Evolutionary conservation across 2,113 vertebrate genomes (phyloP).

Genomic region (Caracal caracal): DNA sequence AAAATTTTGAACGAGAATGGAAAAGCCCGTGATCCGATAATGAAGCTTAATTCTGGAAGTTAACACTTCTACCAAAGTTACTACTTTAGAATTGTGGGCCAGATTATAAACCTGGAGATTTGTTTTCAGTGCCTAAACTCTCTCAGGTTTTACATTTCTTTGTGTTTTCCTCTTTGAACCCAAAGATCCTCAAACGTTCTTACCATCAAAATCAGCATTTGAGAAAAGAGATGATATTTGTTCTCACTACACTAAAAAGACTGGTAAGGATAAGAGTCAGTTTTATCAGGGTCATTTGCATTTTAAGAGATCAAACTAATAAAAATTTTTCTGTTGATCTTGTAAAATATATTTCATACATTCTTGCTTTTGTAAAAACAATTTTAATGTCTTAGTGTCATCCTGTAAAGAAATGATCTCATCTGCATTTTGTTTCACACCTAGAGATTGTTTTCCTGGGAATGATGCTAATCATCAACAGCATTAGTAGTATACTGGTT

Average conservation of each 20-base stretch:
- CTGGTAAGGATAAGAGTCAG: neutral
- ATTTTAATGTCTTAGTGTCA: neutral
- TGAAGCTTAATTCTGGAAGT: conserved; percentile 15
- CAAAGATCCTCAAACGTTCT: neutral
- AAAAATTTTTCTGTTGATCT: neutral
- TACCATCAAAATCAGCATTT: neutral
- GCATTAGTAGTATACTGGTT: neutral
- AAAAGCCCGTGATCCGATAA: conserved; percentile 20
- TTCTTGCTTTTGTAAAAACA: neutral
- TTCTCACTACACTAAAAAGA: neutral
- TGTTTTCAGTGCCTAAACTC: neutral
- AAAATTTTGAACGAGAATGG: conserved; percentile 20
- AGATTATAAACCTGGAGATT: conserved; percentile 13
- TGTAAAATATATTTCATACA: neutral
- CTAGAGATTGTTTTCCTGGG: neutral
- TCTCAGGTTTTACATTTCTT: neutral
- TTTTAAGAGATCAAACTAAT: neutral
- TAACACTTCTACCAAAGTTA: neutral
- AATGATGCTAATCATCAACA: neutral
- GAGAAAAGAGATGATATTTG: neutral
- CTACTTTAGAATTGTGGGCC: neutral
- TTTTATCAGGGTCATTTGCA: neutral
- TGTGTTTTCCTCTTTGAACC: neutral
- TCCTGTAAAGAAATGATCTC: neutral
- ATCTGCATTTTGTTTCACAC: neutral